A percentile compares a stretch with the other conserved stretches of the same genome.
These are phyloP conservation scores for Trachelipus rathkii DNA, from an alignment of 1,140 invertebrate genomes.

Conservation along the genomic window DNA sequence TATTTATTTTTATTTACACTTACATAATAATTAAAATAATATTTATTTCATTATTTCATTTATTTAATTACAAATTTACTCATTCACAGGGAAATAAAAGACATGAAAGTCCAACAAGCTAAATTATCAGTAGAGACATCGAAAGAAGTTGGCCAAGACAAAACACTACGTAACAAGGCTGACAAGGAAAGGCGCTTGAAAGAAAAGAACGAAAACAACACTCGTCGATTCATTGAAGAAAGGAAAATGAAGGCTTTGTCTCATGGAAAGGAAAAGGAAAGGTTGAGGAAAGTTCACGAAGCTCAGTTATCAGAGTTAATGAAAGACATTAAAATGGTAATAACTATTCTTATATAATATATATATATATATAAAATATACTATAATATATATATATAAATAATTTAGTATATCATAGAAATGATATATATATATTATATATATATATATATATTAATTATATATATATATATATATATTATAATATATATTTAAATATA, in stretches of 20 bases:
- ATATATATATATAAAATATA: no score
- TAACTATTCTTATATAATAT: neutral
- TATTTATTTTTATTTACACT: no score
- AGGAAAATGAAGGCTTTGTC: constrained; percentile 79
- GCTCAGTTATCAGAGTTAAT: constrained; percentile 86
- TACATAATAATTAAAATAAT: no score
- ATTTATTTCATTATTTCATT: constrained; percentile 1
- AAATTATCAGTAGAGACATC: constrained; percentile 95
- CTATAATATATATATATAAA: no score
- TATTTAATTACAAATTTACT: neutral
- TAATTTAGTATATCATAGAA: no score
- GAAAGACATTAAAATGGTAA: constrained; percentile 70
- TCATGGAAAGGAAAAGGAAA: constrained; percentile 89
- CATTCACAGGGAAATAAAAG: constrained; percentile 77
- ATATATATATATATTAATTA: no score
- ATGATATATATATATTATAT: no score
- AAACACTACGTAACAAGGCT: constrained; percentile 92
- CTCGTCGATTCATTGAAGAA: constrained; percentile 98
- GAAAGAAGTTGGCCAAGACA: constrained; percentile 91
- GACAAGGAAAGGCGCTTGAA: constrained; percentile 88
- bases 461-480: no score
- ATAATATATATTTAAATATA: no score
- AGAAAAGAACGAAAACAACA: constrained; percentile 98
- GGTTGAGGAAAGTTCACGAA: constrained; percentile 82
- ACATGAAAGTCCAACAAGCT: constrained; percentile 91